Evolutionary conservation across 2,113 vertebrate genomes (phyloP), one percentile per base, ranked within the genome.

Genomic region (Xenopus tropicalis): DNA sequence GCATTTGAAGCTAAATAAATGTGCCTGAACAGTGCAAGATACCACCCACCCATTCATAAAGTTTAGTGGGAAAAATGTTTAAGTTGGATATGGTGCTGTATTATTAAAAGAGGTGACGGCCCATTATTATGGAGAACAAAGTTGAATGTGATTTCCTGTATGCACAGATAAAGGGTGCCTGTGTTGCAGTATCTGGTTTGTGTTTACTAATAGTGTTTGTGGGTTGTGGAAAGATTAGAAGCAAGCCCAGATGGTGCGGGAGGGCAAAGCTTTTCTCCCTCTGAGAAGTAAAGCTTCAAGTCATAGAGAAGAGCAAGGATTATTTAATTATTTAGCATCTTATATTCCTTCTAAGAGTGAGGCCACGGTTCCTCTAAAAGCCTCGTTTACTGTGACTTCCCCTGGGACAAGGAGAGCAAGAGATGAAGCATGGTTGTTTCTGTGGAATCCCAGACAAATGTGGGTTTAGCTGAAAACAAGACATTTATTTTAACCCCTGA

Each of bases 321-420:
- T 76, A 76, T 76, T 76, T 76, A 76, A 76, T 76, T 76, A 76
- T 76, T 76, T 76, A 76, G 73, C 69, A 66, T 76, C 66, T 76
- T 76, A 66, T 61, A 69, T 76, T 76, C 73, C 61, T 66, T 76
- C 73, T 63, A 69, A 76, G 73, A 66, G 73, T 48, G 29, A 69
- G 73, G 66, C 66, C 66, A 76, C 58, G 66, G 69, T 76, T 69
- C 66, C 73, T 76, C 73, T 76, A 76, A 76, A 76, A 76, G 73
- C 73, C 73, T 76, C 73, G 66, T 76, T 76, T 76, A 76, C 73
- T 69, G 66, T 62, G 48, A 76, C 58, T 46, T 63, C 73, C 61
- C 73, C 56, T 44, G 73, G 73, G 73, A 69, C 48, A 56, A 44
- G 24, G 22, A 69, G 72, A 66, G 65, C 72, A 68, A 66, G 19